Evolutionary conservation across 2,113 vertebrate genomes (phyloP).

Genomic region (Ageneiosus marmoratus): DNA sequence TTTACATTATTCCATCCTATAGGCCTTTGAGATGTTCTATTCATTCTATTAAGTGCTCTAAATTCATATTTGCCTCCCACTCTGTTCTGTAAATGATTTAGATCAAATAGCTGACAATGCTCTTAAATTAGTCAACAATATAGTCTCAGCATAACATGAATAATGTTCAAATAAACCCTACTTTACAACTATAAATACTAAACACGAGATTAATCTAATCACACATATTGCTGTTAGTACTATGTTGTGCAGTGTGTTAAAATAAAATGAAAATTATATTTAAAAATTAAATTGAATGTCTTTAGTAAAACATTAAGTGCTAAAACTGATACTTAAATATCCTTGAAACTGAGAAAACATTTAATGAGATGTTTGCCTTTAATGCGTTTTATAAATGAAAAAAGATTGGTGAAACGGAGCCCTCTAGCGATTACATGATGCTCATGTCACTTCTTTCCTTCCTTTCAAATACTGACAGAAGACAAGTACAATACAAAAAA

Average conservation of each 20-base stretch:
- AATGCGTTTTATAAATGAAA: too few species aligned
- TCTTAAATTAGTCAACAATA: background rate
- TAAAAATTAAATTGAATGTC: too few species aligned
- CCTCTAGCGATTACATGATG: slow-evolving; percentile 45
- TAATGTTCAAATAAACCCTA: background rate
- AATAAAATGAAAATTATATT: too few species aligned
- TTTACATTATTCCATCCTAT: background rate
- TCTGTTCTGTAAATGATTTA: too few species aligned
- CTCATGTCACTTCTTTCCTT: slow-evolving; percentile 1
- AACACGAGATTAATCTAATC: background rate
- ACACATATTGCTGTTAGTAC: background rate
- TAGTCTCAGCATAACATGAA: background rate
- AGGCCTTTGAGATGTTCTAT: background rate
- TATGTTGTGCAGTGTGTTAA: too few species aligned
- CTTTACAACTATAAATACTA: background rate
- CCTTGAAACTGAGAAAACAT: background rate
- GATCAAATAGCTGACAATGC: background rate
- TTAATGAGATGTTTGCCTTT: too few species aligned
- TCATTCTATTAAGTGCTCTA: background rate
- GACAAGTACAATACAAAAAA: background rate
- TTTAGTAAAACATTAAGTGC: background rate
- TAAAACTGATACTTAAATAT: background rate
- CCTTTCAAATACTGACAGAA: background rate
- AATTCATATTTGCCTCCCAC: background rate
- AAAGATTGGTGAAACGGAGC: slow-evolving; percentile 37